A percentile compares a stretch with the other conserved stretches of the same genome.
Evolutionary conservation across 2,113 vertebrate species (phyloP).

Genomic region (Tachysurus vachellii): DNA sequence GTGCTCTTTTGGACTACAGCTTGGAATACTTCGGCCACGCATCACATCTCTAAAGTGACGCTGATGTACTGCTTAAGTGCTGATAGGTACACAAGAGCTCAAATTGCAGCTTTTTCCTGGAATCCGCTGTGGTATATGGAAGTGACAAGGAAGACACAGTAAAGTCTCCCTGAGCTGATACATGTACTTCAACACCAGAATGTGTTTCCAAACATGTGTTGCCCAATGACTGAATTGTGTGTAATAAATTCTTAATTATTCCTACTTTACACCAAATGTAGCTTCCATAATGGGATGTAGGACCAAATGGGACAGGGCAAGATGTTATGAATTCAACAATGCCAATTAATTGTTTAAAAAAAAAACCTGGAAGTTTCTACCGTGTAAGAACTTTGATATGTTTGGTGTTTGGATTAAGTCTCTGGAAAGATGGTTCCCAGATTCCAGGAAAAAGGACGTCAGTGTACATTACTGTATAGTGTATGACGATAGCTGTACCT

Average conservation of each 20-base stretch:
- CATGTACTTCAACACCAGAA: slow-evolving; percentile 33
- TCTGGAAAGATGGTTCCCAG: neutral
- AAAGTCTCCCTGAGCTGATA: slow-evolving; percentile 38
- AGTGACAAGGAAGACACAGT: slow-evolving; percentile 13
- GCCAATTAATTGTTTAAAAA: neutral
- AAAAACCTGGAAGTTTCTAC: neutral
- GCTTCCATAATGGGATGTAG: neutral
- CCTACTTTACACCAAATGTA: neutral
- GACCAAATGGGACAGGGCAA: neutral
- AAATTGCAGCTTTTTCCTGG: slow-evolving; percentile 53
- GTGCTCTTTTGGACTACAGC: slow-evolving; percentile 32
- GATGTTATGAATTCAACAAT: neutral
- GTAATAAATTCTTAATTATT: neutral
- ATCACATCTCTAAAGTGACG: slow-evolving; percentile 76
- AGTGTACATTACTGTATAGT: slow-evolving; percentile 35
- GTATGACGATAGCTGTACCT: slow-evolving; percentile 49
- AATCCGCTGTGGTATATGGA: slow-evolving; percentile 27
- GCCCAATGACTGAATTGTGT: neutral
- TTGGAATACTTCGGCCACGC: slow-evolving; percentile 58
- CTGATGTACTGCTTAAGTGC: slow-evolving; percentile 79
- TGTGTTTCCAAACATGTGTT: neutral
- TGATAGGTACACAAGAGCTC: slow-evolving; percentile 57
- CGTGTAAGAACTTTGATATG: neutral
- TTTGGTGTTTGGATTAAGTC: neutral
- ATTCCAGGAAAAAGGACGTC: slow-evolving; percentile 49